These are phyloP conservation scores for Melanotaenia nigrans DNA, from an alignment of 2,797 vertebrate species.

Conservation along the genomic window DNA sequence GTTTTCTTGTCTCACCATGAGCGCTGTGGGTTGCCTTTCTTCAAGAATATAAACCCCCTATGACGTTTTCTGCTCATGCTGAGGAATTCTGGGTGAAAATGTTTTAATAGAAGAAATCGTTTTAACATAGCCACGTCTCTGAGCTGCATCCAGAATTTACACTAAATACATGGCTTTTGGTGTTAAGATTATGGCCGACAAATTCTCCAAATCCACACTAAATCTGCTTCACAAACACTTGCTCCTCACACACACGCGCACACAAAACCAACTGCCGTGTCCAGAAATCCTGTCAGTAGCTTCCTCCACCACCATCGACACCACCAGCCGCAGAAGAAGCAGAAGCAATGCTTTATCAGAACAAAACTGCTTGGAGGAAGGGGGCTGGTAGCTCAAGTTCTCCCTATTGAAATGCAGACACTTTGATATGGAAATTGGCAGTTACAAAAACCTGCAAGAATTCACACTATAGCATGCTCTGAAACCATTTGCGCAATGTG, in stretches of 20 bases:
- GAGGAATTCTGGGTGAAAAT: slow-evolving; percentile 16
- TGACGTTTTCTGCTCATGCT: slow-evolving; percentile 20
- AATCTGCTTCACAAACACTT: slow-evolving; percentile 69
- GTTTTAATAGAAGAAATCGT: slow-evolving; percentile 52
- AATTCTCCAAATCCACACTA: slow-evolving; percentile 62
- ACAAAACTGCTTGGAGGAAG: slow-evolving; percentile 86
- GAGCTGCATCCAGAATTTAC: slow-evolving; percentile 49
- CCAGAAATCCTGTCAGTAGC: slow-evolving; percentile 67
- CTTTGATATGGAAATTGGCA: slow-evolving; percentile 98
- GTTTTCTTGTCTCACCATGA: neutral
- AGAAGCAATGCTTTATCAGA: slow-evolving; percentile 86
- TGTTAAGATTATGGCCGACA: slow-evolving; percentile 59
- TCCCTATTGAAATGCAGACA: slow-evolving; percentile 93
- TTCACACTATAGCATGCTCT: slow-evolving; percentile 93
- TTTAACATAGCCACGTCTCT: slow-evolving; percentile 58
- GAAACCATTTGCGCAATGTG: slow-evolving; percentile 96
- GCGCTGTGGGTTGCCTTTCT: slow-evolving; percentile 21
- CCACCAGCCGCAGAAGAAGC: slow-evolving; percentile 78
- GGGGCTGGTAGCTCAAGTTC: slow-evolving; percentile 91
- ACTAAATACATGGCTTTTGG: slow-evolving; percentile 63
- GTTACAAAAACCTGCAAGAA: slow-evolving; percentile 92
- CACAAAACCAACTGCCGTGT: slow-evolving; percentile 54
- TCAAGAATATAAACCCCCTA: slow-evolving; percentile 30
- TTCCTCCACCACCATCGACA: slow-evolving; percentile 69
- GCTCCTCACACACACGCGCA: slow-evolving; percentile 31